These are phyloP conservation scores for Acanthornis magna DNA, from an alignment of 2,797 vertebrate genomes.

Conservation along the genomic window DNA sequence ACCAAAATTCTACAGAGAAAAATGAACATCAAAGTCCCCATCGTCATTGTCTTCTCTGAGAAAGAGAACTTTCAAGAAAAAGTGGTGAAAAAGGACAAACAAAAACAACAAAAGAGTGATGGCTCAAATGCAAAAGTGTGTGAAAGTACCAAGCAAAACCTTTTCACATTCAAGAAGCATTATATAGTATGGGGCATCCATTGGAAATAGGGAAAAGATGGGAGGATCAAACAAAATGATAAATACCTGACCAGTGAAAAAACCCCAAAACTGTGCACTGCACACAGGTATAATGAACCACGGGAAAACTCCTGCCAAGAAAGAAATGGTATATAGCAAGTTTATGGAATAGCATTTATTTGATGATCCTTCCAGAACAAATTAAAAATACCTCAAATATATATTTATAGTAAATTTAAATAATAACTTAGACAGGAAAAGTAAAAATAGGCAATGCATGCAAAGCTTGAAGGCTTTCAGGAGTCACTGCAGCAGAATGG, in stretches of 20 bases:
- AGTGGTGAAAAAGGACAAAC: fast-evolving
- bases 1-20: neutral
- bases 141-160: neutral
- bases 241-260: fast-evolving
- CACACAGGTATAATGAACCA: fast-evolving
- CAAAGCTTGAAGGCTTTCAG: fast-evolving
- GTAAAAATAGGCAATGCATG: fast-evolving
- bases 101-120: neutral
- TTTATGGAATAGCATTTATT: fast-evolving
- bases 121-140: neutral
- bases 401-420: fast-evolving
- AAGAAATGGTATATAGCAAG: fast-evolving
- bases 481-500: fast-evolving
- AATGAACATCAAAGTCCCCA: neutral
- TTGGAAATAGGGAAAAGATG: fast-evolving
- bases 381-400: neutral
- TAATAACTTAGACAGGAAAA: neutral
- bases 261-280: fast-evolving
- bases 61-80: neutral
- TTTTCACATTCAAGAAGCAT: fast-evolving
- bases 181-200: fast-evolving
- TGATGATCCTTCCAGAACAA: fast-evolving
- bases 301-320: neutral
- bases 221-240: fast-evolving
- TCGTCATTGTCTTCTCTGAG: too few species aligned